Percentiles rank a stretch among this genome's conserved stretches.
These are phyloP conservation scores for Eledona agricola DNA, from an alignment of 2,888 invertebrate species.

Conservation along the genomic window DNA sequence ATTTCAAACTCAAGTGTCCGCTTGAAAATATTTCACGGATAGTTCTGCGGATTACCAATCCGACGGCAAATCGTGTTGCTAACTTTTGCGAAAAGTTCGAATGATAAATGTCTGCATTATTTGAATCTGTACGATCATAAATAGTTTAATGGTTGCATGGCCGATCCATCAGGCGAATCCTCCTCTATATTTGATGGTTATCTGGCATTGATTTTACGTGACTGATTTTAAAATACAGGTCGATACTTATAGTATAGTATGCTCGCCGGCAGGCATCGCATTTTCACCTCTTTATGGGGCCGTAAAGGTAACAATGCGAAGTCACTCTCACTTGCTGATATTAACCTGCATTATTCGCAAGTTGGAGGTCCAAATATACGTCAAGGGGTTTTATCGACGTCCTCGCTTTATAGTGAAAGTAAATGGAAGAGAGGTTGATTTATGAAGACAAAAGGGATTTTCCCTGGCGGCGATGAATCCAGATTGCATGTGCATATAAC, in stretches of 20 bases:
- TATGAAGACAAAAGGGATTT: slow-evolving; percentile 20
- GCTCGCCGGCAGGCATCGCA: slow-evolving; percentile 3
- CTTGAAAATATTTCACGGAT: too few species aligned
- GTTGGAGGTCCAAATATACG: slow-evolving; percentile 4
- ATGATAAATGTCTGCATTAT: slow-evolving; percentile 16
- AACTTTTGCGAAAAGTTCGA: too few species aligned
- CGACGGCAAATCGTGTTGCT: too few species aligned
- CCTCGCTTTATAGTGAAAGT: slow-evolving; percentile 9
- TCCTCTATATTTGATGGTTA: slow-evolving; percentile 22
- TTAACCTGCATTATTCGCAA: slow-evolving; percentile 23
- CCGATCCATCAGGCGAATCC: slow-evolving; percentile 19
- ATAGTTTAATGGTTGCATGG: slow-evolving; percentile 21
- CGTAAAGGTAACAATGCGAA: slow-evolving; percentile 24
- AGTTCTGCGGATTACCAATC: too few species aligned
- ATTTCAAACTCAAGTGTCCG: too few species aligned
- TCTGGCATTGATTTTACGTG: slow-evolving; percentile 17
- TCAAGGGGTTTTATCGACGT: slow-evolving; percentile 20
- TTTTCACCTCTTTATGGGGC: slow-evolving; percentile 24
- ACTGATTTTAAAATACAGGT: slow-evolving; percentile 9
- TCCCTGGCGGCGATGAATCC: slow-evolving; percentile 7
- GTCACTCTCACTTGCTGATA: slow-evolving; percentile 30
- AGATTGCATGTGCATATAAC: slow-evolving; percentile 15
- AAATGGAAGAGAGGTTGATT: slow-evolving; percentile 17
- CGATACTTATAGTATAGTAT: too few species aligned
- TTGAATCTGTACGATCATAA: slow-evolving; percentile 7